A percentile compares a stretch with the other conserved stretches of the same genome.
phyloP scores from a whole-genome alignment of 2,113 vertebrate genomes.

The Gadus chalcogrammus region DNA sequence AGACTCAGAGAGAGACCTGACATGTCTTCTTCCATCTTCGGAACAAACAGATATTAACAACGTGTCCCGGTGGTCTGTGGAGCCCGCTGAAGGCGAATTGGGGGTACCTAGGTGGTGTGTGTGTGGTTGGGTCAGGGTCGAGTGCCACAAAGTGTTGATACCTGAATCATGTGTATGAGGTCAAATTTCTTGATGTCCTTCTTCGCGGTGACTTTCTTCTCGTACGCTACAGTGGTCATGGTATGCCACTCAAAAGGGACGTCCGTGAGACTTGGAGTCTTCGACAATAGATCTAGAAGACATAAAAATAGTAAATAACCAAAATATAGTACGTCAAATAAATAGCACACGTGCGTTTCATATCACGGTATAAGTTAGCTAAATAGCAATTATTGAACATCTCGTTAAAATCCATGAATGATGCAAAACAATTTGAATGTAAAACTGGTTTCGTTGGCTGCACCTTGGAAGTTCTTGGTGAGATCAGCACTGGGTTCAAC shows the following conservation, averaged over 20 bases:
- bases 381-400: background rate
- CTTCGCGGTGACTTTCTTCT: constrained; percentile 69
- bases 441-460: background rate
- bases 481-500: constrained; percentile 81
- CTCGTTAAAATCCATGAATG: background rate
- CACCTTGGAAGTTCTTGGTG: constrained; percentile 82
- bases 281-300: constrained; percentile 72
- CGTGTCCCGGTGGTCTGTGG: too few species aligned
- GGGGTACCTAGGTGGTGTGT: too few species aligned
- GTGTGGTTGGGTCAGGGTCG: background rate
- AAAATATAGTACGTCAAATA: background rate
- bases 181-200: constrained; percentile 77
- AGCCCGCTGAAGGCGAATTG: too few species aligned
- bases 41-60: too few species aligned
- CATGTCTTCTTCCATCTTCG: too few species aligned
- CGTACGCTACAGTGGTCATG: constrained; percentile 77
- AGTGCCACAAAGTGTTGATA: constrained; percentile 39
- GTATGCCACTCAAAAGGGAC: constrained; percentile 80
- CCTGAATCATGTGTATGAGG: constrained; percentile 93
- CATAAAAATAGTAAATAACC: background rate
- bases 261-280: constrained; percentile 72
- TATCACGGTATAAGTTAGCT: background rate
- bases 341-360: too few species aligned
- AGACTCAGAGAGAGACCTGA: too few species aligned
- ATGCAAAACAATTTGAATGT: background rate